A percentile compares a stretch with the other conserved stretches of the same genome.
Evolutionary conservation across 2,113 vertebrate species (phyloP).

Genomic region (Ciconia stormi): DNA sequence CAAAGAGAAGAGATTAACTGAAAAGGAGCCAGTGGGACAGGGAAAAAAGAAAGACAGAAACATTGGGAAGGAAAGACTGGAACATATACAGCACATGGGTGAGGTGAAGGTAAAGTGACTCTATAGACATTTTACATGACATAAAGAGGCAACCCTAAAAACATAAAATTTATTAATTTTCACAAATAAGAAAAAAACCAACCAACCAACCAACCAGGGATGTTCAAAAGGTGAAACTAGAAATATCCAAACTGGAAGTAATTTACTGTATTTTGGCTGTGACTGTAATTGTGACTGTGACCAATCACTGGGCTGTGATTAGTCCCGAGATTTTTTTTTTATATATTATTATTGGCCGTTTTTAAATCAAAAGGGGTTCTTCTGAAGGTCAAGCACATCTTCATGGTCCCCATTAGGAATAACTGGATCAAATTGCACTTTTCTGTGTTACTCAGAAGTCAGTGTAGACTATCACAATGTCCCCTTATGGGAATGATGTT

Average conservation of each 20-base stretch:
- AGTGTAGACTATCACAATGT: neutral
- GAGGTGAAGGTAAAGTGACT: neutral
- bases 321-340: neutral
- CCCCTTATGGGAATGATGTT: neutral
- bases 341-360: neutral
- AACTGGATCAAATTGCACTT: neutral
- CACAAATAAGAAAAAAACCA: neutral
- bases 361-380: neutral
- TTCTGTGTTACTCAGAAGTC: neutral
- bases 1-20: neutral
- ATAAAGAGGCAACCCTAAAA: neutral
- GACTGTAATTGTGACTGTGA: neutral
- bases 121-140: neutral
- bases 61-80: neutral
- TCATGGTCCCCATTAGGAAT: neutral
- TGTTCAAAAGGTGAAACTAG: neutral
- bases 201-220: rapidly evolving
- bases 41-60: neutral
- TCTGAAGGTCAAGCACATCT: neutral
- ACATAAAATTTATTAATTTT: neutral
- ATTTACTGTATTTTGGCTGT: neutral
- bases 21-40: neutral
- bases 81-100: neutral
- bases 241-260: neutral
- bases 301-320: neutral